Evolutionary conservation across 2,113 vertebrate species (phyloP).

Genomic region (Nyctereutes procyonoides): DNA sequence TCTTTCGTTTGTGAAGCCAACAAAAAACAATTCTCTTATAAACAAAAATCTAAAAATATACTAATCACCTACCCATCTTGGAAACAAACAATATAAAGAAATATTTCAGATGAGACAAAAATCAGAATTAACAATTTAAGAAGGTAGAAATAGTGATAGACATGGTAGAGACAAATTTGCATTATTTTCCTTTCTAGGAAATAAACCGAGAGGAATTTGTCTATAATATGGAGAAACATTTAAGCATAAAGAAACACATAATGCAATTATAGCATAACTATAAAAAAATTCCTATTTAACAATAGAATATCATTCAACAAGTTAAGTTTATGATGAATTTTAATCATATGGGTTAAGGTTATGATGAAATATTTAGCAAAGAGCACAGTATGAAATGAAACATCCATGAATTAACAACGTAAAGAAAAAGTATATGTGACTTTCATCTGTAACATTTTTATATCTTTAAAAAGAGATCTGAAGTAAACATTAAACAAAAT

Average conservation of each 20-base stretch:
- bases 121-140: conserved; percentile 15
- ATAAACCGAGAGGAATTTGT: not conserved
- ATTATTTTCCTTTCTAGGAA: conserved; percentile 10
- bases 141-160: not conserved
- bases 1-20: conserved; percentile 35
- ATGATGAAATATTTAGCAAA: not conserved
- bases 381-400: not conserved
- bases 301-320: not conserved
- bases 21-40: not conserved
- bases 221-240: not conserved
- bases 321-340: not conserved
- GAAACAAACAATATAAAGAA: conserved; percentile 18
- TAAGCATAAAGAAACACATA: conserved; percentile 3
- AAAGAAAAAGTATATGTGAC: not conserved
- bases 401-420: not conserved
- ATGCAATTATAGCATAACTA: not conserved
- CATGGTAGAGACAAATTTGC: not conserved
- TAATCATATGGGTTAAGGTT: not conserved
- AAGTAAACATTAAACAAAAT: not conserved
- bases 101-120: not conserved
- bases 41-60: not conserved
- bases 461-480: not conserved
- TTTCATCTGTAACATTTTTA: conserved; percentile 8
- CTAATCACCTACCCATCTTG: not conserved
- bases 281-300: conserved; percentile 22